Evolutionary conservation across 1,140 invertebrate genomes (phyloP).

Genomic region (Zaprionus taronus): DNA sequence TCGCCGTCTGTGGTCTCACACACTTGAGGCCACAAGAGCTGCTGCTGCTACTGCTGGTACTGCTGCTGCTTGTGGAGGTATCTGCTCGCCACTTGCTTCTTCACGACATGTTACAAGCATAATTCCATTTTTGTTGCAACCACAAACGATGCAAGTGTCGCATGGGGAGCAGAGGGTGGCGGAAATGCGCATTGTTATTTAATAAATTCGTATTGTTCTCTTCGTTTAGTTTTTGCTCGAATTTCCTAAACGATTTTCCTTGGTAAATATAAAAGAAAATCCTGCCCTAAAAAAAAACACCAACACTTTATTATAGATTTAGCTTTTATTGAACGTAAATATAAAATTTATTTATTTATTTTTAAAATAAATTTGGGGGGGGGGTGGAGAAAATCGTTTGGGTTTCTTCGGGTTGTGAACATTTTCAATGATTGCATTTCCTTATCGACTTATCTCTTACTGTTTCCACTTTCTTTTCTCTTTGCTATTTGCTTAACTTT

Average conservation of each 20-base stretch:
- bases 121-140: constrained; percentile 63
- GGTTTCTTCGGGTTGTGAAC: constrained; percentile 25
- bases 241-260: constrained; percentile 40
- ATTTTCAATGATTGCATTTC: constrained; percentile 32
- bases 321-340: constrained; percentile 62
- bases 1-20: constrained; percentile 60
- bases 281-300: constrained; percentile 46
- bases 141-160: constrained; percentile 71
- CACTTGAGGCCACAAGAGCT: constrained; percentile 17
- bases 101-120: constrained; percentile 75
- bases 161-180: not conserved
- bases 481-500: constrained; percentile 18
- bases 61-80: constrained; percentile 9
- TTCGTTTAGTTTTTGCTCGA: constrained; percentile 39
- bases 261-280: constrained; percentile 24
- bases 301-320: constrained; percentile 75
- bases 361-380: constrained; percentile 46
- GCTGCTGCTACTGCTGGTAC: not conserved
- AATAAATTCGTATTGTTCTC: constrained; percentile 59
- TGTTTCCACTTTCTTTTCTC: constrained; percentile 9
- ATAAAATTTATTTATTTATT: constrained; percentile 43
- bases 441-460: constrained; percentile 14
- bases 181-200: constrained; percentile 66
- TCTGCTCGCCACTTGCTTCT: constrained; percentile 51
- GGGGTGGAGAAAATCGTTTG: constrained; percentile 47